Base-by-base conservation (phyloP, 2,888 invertebrate species). In the Lissocephala sabroskyi region DNA sequence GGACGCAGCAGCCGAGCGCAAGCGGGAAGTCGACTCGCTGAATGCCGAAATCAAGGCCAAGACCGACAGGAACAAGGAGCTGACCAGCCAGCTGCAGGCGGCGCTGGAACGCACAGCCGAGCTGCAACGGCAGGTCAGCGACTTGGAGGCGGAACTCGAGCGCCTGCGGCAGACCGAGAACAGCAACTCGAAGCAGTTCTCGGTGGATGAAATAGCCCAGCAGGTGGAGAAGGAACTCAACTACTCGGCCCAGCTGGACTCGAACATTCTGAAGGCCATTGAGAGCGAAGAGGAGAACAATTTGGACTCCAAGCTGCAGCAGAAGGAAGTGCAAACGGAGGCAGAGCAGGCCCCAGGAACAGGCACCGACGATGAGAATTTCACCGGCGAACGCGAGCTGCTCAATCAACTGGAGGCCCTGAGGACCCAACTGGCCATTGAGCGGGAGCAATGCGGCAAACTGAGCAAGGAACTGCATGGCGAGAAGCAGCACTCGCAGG, bases 201-300 rank as follows among this genome's bases (percentile, higher is more conserved):
- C 86, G 0, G 82, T 87, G 1, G 88, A 88, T 51, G 88, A 87
- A 62, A 86, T 88, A 16, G 85, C 87, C 1, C 86, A 86, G 32
- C 85, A 87, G 81, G 86, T 90, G 2, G 87, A 87, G 39, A 85
- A 87, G 52, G 89, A 90, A 64, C 65, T 90, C 1, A 87, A 89
- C 73, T 86, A 88, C 52, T 89, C 90, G 0, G 88, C 87, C 0
- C 86, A 86, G 56, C 79, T 90, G 17, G 90, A 90, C 65, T 86
- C 87, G 2, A 87, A 87, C 58, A 87, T 89, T 29, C 79, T 89
- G 19, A 87, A 85, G 44, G 89, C 87, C 0, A 86, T 89, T 13
- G 88, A 88, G 52, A 86, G 86, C 47, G 87, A 86, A 35, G 82
- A 84, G 39, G 85, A 85, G 47, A 84, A 84, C 47, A 80, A 83